A percentile compares a stretch with the other conserved stretches of the same genome.
phyloP scores from a whole-genome alignment of 2,797 vertebrate species.

The Lacerta viridis region DNA sequence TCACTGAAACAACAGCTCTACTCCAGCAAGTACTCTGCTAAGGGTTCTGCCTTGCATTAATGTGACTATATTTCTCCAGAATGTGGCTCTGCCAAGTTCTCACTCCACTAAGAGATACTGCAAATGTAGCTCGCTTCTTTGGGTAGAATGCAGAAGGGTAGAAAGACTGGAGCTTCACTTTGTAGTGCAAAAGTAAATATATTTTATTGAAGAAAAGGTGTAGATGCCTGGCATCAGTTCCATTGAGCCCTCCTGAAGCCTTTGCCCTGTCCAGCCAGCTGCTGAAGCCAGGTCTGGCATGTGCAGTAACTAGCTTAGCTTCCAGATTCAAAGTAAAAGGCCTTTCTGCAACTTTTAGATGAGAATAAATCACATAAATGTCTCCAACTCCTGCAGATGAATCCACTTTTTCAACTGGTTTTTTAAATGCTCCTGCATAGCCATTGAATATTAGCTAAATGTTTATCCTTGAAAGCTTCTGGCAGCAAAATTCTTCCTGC shows the following conservation, averaged over 20 bases:
- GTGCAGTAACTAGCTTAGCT: background rate
- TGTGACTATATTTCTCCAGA: too few species aligned
- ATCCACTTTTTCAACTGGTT: background rate
- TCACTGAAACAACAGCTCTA: too few species aligned
- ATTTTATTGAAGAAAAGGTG: background rate
- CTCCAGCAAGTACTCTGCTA: too few species aligned
- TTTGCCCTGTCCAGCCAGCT: background rate
- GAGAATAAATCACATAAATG: background rate
- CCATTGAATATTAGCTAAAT: background rate
- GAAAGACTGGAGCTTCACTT: background rate
- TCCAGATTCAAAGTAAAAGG: background rate
- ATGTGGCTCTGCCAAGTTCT: too few species aligned
- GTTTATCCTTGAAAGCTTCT: constrained; percentile 29
- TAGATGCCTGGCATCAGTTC: background rate
- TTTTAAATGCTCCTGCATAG: background rate
- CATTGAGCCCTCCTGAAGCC: too few species aligned
- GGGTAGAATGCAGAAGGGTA: too few species aligned
- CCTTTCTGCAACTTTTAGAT: background rate
- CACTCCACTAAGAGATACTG: too few species aligned
- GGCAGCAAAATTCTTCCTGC: background rate
- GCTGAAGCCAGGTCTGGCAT: background rate
- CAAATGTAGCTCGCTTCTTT: too few species aligned
- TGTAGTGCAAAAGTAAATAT: background rate
- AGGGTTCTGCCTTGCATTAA: too few species aligned
- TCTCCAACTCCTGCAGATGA: background rate